A percentile compares a stretch with the other conserved stretches of the same genome.
Evolutionary conservation across 2,797 vertebrate species (phyloP).

Genomic region (Ciconia nigra): DNA sequence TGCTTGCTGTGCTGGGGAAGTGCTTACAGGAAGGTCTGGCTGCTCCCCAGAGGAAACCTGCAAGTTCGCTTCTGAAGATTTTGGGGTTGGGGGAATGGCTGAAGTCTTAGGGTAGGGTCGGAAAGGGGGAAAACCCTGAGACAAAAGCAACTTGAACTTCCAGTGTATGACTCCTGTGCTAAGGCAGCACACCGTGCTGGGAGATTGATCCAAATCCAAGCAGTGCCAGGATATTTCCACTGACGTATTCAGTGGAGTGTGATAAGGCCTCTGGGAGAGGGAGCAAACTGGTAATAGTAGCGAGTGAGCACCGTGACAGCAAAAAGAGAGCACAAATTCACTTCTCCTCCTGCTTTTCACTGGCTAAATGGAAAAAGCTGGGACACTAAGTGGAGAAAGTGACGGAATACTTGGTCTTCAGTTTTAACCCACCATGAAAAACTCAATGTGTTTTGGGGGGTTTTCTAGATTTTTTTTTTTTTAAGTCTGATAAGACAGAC

Average conservation of each 20-base stretch:
- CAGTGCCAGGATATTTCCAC: not conserved
- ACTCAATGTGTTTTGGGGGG: rapidly evolving
- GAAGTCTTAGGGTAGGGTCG: not conserved
- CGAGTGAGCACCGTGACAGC: not conserved
- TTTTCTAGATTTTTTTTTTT: not conserved
- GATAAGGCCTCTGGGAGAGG: not conserved
- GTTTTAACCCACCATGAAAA: not conserved
- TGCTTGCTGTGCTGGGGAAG: not conserved
- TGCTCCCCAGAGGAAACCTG: not conserved
- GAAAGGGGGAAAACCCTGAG: not conserved
- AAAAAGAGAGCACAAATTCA: not conserved
- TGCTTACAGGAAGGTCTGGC: not conserved
- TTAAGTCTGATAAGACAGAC: not conserved
- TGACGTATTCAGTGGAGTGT: not conserved
- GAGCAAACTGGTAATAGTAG: not conserved
- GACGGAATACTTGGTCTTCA: not conserved
- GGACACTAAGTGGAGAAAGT: not conserved
- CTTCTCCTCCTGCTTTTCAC: not conserved
- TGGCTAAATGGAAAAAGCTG: not conserved
- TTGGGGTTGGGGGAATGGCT: not conserved
- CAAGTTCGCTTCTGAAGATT: rapidly evolving
- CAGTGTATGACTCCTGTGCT: rapidly evolving
- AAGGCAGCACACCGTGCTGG: not conserved
- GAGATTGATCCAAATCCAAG: not conserved
- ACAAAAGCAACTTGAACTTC: not conserved